A percentile compares a stretch with the other conserved stretches of the same genome.
Evolutionary conservation across 2,888 invertebrate genomes (phyloP).

Genomic region (Eupeodes luniger): DNA sequence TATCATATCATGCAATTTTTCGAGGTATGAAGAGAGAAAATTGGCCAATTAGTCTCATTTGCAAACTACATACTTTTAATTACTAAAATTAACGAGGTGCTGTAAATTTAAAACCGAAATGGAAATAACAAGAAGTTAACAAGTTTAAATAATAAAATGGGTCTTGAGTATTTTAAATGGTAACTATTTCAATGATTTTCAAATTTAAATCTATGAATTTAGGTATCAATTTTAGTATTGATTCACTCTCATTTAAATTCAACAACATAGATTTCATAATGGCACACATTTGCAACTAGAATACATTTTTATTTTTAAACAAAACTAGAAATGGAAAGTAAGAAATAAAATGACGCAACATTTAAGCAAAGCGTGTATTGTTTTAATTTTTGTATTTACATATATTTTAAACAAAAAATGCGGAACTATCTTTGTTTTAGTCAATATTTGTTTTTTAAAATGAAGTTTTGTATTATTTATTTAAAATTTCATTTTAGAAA

Average conservation of each 20-base stretch:
- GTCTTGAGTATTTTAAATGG: no score
- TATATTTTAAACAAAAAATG: constrained; percentile 4
- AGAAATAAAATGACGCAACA: constrained; percentile 7
- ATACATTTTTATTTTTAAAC: not conserved
- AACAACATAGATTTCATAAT: not conserved
- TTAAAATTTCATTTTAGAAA: not conserved
- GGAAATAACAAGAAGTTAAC: not conserved
- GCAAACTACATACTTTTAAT: no score
- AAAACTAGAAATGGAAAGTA: not conserved
- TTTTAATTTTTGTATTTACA: not conserved
- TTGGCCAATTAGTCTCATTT: no score
- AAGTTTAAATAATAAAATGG: not conserved
- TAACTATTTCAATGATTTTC: no score
- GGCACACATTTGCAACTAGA: not conserved
- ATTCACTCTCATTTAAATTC: not conserved
- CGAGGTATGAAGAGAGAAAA: no score
- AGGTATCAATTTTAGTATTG: no score
- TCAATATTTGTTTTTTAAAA: constrained; percentile 14
- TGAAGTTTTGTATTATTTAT: not conserved
- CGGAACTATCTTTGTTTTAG: not conserved
- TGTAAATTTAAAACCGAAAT: not conserved
- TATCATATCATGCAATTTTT: no score
- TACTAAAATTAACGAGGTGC: no score
- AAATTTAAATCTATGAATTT: not conserved
- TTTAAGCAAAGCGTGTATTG: not conserved